A percentile compares a stretch with the other conserved stretches of the same genome.
Evolutionary conservation across 2,888 invertebrate genomes (phyloP).

Genomic region (Syrista parreyssii): DNA sequence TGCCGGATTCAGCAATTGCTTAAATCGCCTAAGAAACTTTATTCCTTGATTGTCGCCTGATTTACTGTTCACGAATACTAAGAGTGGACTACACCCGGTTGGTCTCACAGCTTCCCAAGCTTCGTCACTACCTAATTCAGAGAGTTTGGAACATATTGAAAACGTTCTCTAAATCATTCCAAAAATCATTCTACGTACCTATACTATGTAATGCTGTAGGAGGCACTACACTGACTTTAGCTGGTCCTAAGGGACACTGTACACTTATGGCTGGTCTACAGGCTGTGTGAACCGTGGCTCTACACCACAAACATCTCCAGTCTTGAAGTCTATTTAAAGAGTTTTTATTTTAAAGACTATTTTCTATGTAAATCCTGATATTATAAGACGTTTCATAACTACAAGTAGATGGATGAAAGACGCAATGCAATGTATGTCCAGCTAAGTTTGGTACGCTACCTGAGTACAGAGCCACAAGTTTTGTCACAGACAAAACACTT

Average conservation of each 20-base stretch:
- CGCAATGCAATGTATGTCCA: background rate
- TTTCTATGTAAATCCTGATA: no score
- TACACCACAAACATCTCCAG: slow-evolving; percentile 97
- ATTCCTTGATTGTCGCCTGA: slow-evolving; percentile 98
- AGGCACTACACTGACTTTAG: slow-evolving; percentile 92
- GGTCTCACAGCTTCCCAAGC: slow-evolving; percentile 87
- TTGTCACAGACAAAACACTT: slow-evolving; percentile 94
- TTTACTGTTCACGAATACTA: slow-evolving; percentile 98
- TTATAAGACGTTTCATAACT: no score
- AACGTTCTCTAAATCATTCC: slow-evolving; percentile 10
- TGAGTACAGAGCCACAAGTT: slow-evolving; percentile 95
- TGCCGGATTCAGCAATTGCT: slow-evolving; percentile 94
- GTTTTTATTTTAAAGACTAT: no score
- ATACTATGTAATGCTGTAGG: slow-evolving; percentile 93
- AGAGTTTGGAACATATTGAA: background rate
- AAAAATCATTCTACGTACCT: slow-evolving; percentile 57
- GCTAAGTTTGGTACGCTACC: slow-evolving; percentile 66
- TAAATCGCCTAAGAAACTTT: slow-evolving; percentile 93
- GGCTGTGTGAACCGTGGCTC: slow-evolving; percentile 89
- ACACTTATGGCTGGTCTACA: slow-evolving; percentile 85
- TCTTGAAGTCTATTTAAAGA: slow-evolving; percentile 80
- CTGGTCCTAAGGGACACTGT: slow-evolving; percentile 88
- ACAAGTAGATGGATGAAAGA: no score
- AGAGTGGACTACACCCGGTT: slow-evolving; percentile 79
- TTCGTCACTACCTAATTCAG: slow-evolving; percentile 76